These are phyloP conservation scores for Sebastes dallii DNA, from an alignment of 2,797 vertebrate species.

Conservation along the genomic window DNA sequence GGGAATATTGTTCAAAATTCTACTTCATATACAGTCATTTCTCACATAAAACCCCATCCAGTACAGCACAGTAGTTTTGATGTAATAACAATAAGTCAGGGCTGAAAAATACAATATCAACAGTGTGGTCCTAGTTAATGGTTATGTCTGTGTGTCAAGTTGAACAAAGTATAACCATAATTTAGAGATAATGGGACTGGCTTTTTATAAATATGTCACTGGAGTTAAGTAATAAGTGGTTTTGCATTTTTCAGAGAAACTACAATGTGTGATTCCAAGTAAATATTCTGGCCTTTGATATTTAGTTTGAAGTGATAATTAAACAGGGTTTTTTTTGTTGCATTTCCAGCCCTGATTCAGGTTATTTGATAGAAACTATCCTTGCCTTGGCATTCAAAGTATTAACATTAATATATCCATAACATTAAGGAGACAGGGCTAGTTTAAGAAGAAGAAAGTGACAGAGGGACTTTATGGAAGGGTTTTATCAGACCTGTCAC, in stretches of 20 bases:
- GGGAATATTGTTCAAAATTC: background rate
- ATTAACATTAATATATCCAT: background rate
- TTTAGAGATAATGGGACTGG: background rate
- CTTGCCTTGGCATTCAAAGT: background rate
- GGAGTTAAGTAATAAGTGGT: background rate
- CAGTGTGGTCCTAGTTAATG: background rate
- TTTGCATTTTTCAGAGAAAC: background rate
- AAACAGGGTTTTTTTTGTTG: background rate
- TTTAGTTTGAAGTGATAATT: background rate
- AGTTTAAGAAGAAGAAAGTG: background rate
- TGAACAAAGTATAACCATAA: background rate
- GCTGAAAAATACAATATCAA: background rate
- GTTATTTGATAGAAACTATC: background rate
- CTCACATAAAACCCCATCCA: background rate
- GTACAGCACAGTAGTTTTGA: background rate
- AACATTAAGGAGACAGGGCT: background rate
- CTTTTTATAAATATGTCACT: background rate
- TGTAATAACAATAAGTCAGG: background rate
- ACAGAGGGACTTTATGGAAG: background rate
- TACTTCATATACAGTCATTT: background rate
- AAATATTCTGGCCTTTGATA: background rate
- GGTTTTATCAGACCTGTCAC: background rate
- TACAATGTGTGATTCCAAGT: background rate
- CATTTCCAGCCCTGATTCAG: background rate
- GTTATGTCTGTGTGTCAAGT: background rate